Base-by-base conservation (phyloP, 2,888 invertebrate genomes). In the Lissonota sp. region DNA sequence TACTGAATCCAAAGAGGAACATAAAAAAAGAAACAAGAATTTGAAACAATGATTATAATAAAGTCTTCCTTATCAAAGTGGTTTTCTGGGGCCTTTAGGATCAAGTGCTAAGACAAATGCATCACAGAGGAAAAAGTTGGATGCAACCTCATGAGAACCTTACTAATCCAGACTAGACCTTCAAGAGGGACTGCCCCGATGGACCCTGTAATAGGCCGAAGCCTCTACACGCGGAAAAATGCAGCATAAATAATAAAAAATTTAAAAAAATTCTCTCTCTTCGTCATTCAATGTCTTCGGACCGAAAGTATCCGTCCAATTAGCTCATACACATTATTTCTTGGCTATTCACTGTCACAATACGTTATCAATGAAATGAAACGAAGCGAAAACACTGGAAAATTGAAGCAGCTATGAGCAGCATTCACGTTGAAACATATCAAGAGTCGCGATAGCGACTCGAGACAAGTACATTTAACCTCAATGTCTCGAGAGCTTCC, bases 351-450 rank as follows among this genome's bases (percentile, higher is more conserved):
- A 53, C 44, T 63, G 46, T 14, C 44, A 4, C 37, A 1, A 26
- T 37, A n/a, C 7, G 44, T 46, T 58, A 7, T 26, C 39, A 10
- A 26, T 7, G 4, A 26, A 67, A 58, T 14, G 3, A 49, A 60
- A 39, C 6, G 39, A 44, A 8, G 16, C 8, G 37, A 37, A 51
- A 67, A 37, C 37, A 26, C 12, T 67, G 14, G 42, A 72, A 67
- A 67, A 76, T 42, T 5, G 10, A 12, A 42, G 62, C 55, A 6
- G 37, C 44, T 8, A 63, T 16, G 16, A 37, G 51, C 60, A 64
- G 58, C n/a, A 64, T 58, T 73, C 44, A 39, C 26, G n/a, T 14
- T 46, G 63, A 58, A 71, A 63, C n/a, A 70, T 70, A 70, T 70
- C n/a, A n/a, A n/a, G n/a, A n/a, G n/a, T n/a, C n/a, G n/a, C n/a